Evolutionary conservation across 1,140 invertebrate species (phyloP).

Genomic region (Zaprionus lachaisei): DNA sequence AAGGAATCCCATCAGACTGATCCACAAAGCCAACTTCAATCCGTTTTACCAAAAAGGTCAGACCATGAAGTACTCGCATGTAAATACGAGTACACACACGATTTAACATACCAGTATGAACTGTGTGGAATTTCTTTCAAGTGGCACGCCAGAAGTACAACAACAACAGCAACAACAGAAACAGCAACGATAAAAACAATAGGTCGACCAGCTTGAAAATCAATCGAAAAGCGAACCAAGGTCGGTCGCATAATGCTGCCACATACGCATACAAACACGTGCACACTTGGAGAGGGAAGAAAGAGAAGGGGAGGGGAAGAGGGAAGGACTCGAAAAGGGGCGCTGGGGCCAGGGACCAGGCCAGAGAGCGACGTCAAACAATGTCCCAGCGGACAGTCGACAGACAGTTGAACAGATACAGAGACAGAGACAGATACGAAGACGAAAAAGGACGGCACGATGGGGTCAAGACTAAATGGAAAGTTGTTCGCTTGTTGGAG

Average conservation of each 20-base stretch:
- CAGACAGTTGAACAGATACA: constrained; percentile 41
- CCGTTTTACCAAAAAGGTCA: not conserved
- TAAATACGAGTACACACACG: constrained; percentile 4
- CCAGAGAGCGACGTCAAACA: constrained; percentile 57
- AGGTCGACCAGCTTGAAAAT: constrained; percentile 44
- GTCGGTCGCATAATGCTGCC: constrained; percentile 31
- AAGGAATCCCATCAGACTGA: not conserved
- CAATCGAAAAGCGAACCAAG: constrained; percentile 63
- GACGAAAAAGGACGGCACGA: constrained; percentile 55
- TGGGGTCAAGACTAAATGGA: not conserved
- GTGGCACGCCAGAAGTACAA: constrained; percentile 27
- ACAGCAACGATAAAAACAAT: constrained; percentile 33
- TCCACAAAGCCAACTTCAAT: not conserved
- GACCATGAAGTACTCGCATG: constrained; percentile 6
- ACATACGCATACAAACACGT: constrained; percentile 11
- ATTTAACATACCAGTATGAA: constrained; percentile 10
- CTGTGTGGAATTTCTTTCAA: constrained; percentile 23
- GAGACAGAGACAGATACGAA: constrained; percentile 29
- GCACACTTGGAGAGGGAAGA: not conserved
- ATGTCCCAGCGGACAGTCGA: constrained; percentile 53
- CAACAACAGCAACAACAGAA: constrained; percentile 29
- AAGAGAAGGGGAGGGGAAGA: too few species aligned
- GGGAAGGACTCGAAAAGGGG: too few species aligned
- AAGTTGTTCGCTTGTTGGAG: not conserved
- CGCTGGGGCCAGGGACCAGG: not conserved